Evolutionary conservation across 2,888 invertebrate species (phyloP).

Genomic region (Gastracanthus pulcherrimus): DNA sequence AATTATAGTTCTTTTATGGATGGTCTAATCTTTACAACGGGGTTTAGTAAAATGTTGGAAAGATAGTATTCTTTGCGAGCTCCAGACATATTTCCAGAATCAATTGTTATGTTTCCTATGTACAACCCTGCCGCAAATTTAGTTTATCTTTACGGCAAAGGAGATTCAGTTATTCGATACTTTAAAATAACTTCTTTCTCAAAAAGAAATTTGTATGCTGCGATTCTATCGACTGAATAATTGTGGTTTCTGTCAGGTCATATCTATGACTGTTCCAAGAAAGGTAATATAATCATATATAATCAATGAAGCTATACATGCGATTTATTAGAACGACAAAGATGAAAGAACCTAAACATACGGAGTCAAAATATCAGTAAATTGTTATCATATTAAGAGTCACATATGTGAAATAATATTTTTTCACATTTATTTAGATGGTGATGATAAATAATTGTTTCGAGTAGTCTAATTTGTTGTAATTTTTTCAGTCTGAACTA

Average conservation of each 20-base stretch:
- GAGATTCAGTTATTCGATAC: slow-evolving; percentile 97
- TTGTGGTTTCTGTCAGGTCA: slow-evolving; percentile 94
- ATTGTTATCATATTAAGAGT: not conserved
- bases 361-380: not conserved
- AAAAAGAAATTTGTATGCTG: slow-evolving; percentile 97
- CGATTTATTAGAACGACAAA: slow-evolving; percentile 11
- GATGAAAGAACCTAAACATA: not conserved
- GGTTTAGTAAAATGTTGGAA: slow-evolving; percentile 98
- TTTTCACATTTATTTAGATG: not conserved
- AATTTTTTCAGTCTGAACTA: slow-evolving; percentile 85
- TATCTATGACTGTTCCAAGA: slow-evolving; percentile 98
- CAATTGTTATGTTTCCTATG: slow-evolving; percentile 96
- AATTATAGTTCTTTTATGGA: slow-evolving; percentile 66
- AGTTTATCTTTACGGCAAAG: slow-evolving; percentile 97
- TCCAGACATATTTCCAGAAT: slow-evolving; percentile 91
- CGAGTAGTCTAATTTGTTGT: not conserved
- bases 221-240: slow-evolving; percentile 97
- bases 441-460: not conserved
- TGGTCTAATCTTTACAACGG: slow-evolving; percentile 78
- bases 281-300: slow-evolving; percentile 80
- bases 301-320: slow-evolving; percentile 29
- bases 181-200: slow-evolving; percentile 96
- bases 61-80: slow-evolving; percentile 97
- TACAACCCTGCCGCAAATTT: slow-evolving; percentile 98
- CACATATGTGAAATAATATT: not conserved